Percentiles rank a stretch among this genome's conserved stretches.
Conservation (phyloP, 2,113 vertebrate species). For the Mormyrus lacerda region DNA sequence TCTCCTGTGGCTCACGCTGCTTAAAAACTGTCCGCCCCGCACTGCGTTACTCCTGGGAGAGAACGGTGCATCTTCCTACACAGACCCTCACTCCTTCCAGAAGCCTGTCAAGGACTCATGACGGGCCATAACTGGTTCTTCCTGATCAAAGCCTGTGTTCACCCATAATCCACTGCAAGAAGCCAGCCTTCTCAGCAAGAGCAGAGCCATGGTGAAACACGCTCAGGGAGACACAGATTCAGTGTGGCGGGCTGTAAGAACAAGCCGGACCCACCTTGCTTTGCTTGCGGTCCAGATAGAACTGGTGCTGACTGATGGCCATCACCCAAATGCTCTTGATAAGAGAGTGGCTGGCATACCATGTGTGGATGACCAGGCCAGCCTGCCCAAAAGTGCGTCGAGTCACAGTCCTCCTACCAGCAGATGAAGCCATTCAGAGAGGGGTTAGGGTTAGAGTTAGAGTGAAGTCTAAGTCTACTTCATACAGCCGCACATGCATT, state of each 20-base stretch:
- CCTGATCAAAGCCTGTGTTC: not conserved
- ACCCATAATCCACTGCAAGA: not conserved
- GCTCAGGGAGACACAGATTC: not conserved
- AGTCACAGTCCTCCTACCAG: constrained; percentile 74
- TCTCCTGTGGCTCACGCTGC: not conserved
- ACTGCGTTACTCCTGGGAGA: constrained; percentile 42
- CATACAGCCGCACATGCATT: not conserved
- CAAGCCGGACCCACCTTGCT: constrained; percentile 82
- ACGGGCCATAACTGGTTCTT: not conserved
- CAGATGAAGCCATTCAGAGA: not conserved
- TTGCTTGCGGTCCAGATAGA: constrained; percentile 95
- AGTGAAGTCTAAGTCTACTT: not conserved
- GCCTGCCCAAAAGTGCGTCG: constrained; percentile 88
- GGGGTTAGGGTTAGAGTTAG: not conserved
- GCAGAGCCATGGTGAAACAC: not conserved
- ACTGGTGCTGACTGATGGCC: constrained; percentile 99
- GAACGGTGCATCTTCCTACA: constrained; percentile 33
- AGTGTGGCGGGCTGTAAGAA: not conserved
- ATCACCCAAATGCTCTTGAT: constrained; percentile 99
- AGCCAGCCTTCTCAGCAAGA: not conserved
- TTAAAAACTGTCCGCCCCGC: constrained; percentile 29
- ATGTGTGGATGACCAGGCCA: constrained; percentile 84
- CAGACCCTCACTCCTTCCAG: constrained; percentile 29
- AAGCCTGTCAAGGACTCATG: not conserved
- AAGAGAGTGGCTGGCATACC: constrained; percentile 96